Base-by-base conservation (phyloP, 2,888 invertebrate genomes). In the Ophion ellenae region DNA sequence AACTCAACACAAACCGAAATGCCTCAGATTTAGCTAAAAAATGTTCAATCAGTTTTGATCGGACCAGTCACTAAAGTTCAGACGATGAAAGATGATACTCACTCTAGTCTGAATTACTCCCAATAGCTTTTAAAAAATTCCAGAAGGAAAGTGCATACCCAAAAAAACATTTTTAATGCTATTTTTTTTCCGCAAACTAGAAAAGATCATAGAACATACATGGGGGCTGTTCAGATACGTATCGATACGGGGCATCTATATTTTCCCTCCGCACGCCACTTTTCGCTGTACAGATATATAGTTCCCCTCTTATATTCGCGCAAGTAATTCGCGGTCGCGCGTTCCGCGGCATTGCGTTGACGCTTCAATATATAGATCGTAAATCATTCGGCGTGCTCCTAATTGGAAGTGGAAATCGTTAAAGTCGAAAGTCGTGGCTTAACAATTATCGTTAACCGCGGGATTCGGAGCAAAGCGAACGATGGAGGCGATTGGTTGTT, bases 401-500 rank as follows among this genome's bases (percentile, higher is more conserved):
- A 74, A 74, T 63, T 45, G 45, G 74, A 40, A 24, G 45, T 63
- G 53, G 53, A 53, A 74, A 74, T 24, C 24, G 28, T 28, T 45
- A 40, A 61, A 73, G 57, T 57, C 36, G 53, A 32, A 70, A 70
- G 70, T 53, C 14, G 17, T 53, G 53, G 53, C 17, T 11, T 63
- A 63, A 24, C 63, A 20, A 28, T 63, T 28, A 20, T 53, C 53
- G 53, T 53, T 53, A 53, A 70, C 28, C 53, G 70, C 53, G n/a
- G 17, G 24, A 63, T 70, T 10, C 53, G 53, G 47, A 66, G 64
- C 64, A 61, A 78, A 78, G 40, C 47, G 61, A 70, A 63, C 61
- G 24, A 28, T 40, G 53, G 70, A 61, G 32, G 14, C 78, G 71
- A 79, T 71, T 79, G 4, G 45, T 73, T 71, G 14, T n/a, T 9